Evolutionary conservation across 2,797 vertebrate genomes (phyloP).

Genomic region (Catharus ustulatus): DNA sequence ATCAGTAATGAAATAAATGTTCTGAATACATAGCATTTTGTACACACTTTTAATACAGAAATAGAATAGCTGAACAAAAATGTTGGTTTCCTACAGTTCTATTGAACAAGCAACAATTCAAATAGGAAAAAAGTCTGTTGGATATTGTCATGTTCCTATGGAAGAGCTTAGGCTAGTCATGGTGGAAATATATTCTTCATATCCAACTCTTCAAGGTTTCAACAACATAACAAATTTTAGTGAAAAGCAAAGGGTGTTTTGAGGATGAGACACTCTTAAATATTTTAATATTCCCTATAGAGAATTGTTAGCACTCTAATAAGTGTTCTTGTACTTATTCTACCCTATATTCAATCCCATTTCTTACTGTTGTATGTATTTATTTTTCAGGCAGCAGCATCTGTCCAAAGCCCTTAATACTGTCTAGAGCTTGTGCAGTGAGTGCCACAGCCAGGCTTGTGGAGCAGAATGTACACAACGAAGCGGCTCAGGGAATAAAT

Average conservation of each 20-base stretch:
- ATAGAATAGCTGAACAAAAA: background rate
- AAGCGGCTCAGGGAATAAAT: slow-evolving; percentile 81
- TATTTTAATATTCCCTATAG: background rate
- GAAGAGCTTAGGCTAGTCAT: background rate
- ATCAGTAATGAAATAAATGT: background rate
- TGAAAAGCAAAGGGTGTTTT: background rate
- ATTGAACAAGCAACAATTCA: background rate
- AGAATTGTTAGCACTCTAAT: background rate
- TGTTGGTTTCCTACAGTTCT: background rate
- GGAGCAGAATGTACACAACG: slow-evolving; percentile 57
- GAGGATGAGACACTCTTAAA: background rate
- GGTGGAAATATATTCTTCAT: background rate
- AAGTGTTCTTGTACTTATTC: background rate
- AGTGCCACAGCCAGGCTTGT: slow-evolving; percentile 45
- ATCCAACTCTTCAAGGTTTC: background rate
- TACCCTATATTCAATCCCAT: background rate
- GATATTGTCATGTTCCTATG: background rate
- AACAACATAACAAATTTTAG: background rate
- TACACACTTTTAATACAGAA: background rate
- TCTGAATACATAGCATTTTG: background rate
- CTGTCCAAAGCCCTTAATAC: slow-evolving; percentile 67
- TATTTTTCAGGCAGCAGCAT: slow-evolving; percentile 69
- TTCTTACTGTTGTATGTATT: background rate
- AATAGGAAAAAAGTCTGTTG: background rate
- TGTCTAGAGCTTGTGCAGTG: slow-evolving; percentile 13